Conservation (phyloP, 2,888 invertebrate genomes). For the Helicoverpa assulta region DNA sequence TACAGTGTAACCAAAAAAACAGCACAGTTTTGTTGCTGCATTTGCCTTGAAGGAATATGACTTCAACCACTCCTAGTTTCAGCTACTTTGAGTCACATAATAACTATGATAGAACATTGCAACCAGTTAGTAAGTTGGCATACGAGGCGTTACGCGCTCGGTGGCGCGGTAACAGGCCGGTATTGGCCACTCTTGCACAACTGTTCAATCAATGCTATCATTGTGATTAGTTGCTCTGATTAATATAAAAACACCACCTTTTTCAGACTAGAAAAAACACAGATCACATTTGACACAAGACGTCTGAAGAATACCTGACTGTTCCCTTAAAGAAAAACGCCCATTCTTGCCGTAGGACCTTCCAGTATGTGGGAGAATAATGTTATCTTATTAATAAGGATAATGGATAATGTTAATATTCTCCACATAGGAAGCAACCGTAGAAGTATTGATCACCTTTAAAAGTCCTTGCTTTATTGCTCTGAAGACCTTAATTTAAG, state of each 20-base stretch:
- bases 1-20: neutral
- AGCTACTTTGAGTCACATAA: neutral
- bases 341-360: too few relatives aligned
- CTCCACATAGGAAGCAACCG: too few relatives aligned
- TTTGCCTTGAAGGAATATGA: neutral
- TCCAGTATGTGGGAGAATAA: too few relatives aligned
- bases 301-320: neutral
- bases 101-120: conserved; percentile 3
- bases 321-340: too few relatives aligned
- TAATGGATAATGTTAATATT: too few relatives aligned
- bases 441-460: too few relatives aligned
- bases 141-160: conserved; percentile 22
- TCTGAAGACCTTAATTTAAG: too few relatives aligned
- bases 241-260: conserved; percentile 37
- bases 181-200: conserved; percentile 38
- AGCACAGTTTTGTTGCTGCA: neutral
- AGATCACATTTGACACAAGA: conserved; percentile 15
- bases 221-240: conserved; percentile 30
- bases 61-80: neutral
- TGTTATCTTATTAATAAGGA: too few relatives aligned
- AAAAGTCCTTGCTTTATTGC: too few relatives aligned
- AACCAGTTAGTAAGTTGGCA: conserved; percentile 10
- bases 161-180: conserved; percentile 11
- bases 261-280: conserved; percentile 4
- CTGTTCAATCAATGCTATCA: conserved; percentile 35